phyloP scores from a whole-genome alignment of 2,888 invertebrate genomes.

The Gari tellinella region DNA sequence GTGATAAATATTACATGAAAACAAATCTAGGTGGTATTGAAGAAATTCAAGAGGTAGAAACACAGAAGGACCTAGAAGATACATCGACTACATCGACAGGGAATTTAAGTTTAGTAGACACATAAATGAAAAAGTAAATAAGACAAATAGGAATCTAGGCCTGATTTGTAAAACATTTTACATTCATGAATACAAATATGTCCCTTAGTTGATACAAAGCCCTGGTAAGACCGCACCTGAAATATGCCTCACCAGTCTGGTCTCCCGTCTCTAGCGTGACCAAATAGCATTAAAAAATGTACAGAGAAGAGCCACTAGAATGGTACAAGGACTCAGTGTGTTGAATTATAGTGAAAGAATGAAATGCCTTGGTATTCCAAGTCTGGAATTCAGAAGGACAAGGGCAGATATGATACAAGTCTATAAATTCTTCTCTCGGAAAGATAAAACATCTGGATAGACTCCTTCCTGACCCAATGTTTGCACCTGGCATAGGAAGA shows the following conservation, averaged over 20 bases:
- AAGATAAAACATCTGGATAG: no score
- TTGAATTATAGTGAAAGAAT: constrained; percentile 8
- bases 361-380: no score
- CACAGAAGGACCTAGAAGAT: constrained; percentile 5
- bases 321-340: constrained; percentile 12
- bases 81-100: background rate
- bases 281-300: constrained; percentile 17
- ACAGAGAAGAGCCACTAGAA: constrained; percentile 22
- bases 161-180: constrained; percentile 21
- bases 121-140: constrained; percentile 12
- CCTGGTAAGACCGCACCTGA: constrained; percentile 18
- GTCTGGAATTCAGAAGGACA: no score
- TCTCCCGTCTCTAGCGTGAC: constrained; percentile 19
- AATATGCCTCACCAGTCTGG: constrained; percentile 28
- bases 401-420: no score
- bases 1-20: constrained; percentile 1
- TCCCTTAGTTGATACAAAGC: constrained; percentile 25
- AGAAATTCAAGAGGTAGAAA: background rate
- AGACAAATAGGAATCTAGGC: constrained; percentile 19
- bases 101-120: background rate
- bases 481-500: no score
- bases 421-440: no score
- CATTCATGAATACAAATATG: constrained; percentile 19
- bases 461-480: no score
- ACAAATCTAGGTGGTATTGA: background rate